Percentiles rank a stretch among this genome's conserved stretches.
Evolutionary conservation across 2,113 vertebrate species (phyloP).

Genomic region (Nerophis ophidion): DNA sequence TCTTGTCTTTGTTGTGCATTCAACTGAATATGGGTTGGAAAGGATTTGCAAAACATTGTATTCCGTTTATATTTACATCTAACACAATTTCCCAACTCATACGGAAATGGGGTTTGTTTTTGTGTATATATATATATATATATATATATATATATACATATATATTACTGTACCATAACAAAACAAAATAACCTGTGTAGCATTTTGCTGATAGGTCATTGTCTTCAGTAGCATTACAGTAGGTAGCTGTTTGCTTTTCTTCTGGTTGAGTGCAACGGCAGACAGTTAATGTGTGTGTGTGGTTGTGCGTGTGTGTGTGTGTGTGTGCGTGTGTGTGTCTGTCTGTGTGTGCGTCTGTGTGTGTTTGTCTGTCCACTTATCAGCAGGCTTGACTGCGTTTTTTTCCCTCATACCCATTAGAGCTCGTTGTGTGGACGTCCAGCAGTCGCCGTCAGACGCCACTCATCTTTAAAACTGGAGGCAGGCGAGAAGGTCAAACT

Average conservation of each 20-base stretch:
- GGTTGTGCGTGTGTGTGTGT: conserved; percentile 6
- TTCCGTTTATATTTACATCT: no score
- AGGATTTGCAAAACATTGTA: no score
- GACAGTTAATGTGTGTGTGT: conserved; percentile 29
- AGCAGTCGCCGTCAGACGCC: conserved; percentile 14
- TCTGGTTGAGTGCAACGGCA: conserved; percentile 31
- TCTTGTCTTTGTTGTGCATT: no score
- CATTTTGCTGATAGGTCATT: neutral
- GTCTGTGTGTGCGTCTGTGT: conserved; percentile 6
- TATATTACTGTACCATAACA: neutral
- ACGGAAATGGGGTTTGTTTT: no score
- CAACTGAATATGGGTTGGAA: no score
- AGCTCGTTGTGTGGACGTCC: conserved; percentile 42
- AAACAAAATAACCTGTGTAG: neutral
- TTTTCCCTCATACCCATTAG: conserved; percentile 48
- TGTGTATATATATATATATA: no score
- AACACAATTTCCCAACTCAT: no score
- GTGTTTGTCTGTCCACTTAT: conserved; percentile 35
- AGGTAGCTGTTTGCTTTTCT: conserved; percentile 12
- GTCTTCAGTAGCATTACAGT: conserved; percentile 11
- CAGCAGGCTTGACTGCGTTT: conserved; percentile 14
- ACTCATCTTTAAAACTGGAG: neutral
- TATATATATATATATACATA: no score
- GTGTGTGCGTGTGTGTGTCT: conserved; percentile 13
- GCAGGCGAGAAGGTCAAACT: conserved; percentile 3